phyloP scores from a whole-genome alignment of 2,888 invertebrate species.

The Cheilosia grossa region DNA sequence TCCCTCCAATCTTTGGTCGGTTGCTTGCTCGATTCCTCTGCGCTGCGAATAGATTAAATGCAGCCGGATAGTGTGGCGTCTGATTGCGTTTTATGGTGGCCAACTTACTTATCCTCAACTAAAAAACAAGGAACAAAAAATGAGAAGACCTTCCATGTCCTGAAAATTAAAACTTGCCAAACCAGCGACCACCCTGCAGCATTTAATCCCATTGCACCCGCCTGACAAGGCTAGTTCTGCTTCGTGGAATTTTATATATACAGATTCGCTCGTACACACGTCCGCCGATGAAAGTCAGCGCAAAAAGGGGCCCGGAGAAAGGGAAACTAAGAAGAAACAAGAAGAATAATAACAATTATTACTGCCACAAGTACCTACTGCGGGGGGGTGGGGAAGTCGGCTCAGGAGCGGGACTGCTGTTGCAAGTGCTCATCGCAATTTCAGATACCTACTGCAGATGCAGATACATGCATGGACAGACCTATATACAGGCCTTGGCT shows the following conservation, averaged over 20 bases:
- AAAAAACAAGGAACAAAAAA: not conserved
- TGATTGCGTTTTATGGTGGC: conserved; percentile 58
- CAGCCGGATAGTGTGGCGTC: conserved; percentile 31
- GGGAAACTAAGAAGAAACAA: conserved; percentile 13
- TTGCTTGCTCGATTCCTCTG: not conserved
- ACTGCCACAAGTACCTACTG: conserved; percentile 47
- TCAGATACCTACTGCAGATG: conserved; percentile 9
- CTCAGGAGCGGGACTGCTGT: not conserved
- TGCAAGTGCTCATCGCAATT: conserved; percentile 60
- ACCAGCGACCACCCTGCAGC: conserved; percentile 65
- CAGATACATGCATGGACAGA: conserved; percentile 29
- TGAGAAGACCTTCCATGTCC: conserved; percentile 51
- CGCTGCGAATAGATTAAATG: conserved; percentile 44
- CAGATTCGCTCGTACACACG: conserved; percentile 3
- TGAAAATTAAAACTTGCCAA: conserved; percentile 66
- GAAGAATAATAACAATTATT: conserved; percentile 64
- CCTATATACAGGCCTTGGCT: conserved; percentile 33
- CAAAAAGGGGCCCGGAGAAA: conserved; percentile 1
- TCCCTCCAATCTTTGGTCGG: conserved; percentile 13
- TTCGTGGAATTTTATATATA: not conserved
- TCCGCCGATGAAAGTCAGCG: not conserved
- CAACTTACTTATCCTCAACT: not conserved
- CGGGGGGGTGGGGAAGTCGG: not conserved
- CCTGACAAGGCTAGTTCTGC: conserved; percentile 1
- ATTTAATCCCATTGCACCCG: conserved; percentile 44